These are phyloP conservation scores for Lasioglossum albipes DNA, from an alignment of 1,140 invertebrate species.

Conservation along the genomic window DNA sequence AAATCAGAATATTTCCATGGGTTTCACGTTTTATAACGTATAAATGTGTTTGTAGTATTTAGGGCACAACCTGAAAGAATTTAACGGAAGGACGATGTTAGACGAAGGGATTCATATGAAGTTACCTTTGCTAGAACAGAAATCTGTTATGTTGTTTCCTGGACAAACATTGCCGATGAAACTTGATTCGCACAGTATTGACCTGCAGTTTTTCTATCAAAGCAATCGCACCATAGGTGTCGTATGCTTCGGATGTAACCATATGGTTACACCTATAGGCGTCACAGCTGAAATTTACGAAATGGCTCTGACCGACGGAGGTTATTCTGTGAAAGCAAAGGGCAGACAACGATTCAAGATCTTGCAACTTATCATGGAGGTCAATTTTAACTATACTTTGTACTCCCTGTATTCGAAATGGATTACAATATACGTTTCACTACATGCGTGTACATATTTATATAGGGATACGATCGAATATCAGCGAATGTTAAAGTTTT, in stretches of 20 bases:
- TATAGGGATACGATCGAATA: conserved; percentile 60
- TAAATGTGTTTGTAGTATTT: conserved; percentile 80
- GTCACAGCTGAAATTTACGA: conserved; percentile 88
- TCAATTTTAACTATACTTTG: conserved; percentile 37
- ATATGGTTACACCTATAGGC: conserved; percentile 76
- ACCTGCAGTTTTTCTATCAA: conserved; percentile 82
- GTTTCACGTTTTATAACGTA: neutral
- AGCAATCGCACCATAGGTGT: conserved; percentile 84
- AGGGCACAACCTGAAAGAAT: conserved; percentile 83
- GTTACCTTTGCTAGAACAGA: conserved; percentile 83
- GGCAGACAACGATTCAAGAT: conserved; percentile 85
- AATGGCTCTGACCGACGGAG: conserved; percentile 64
- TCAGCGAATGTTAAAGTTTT: conserved; percentile 84
- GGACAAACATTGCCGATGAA: conserved; percentile 87
- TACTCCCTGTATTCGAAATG: neutral
- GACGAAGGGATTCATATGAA: conserved; percentile 78
- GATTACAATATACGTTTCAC: no score
- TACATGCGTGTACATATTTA: neutral
- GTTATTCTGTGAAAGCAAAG: conserved; percentile 82
- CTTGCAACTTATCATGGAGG: conserved; percentile 74
- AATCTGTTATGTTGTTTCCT: conserved; percentile 85
- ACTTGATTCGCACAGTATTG: conserved; percentile 80
- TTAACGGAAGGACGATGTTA: conserved; percentile 83
- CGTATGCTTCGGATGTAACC: conserved; percentile 73
- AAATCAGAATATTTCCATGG: no score